These are phyloP conservation scores for Zapornia atra DNA, from an alignment of 2,113 vertebrate species.

Conservation along the genomic window DNA sequence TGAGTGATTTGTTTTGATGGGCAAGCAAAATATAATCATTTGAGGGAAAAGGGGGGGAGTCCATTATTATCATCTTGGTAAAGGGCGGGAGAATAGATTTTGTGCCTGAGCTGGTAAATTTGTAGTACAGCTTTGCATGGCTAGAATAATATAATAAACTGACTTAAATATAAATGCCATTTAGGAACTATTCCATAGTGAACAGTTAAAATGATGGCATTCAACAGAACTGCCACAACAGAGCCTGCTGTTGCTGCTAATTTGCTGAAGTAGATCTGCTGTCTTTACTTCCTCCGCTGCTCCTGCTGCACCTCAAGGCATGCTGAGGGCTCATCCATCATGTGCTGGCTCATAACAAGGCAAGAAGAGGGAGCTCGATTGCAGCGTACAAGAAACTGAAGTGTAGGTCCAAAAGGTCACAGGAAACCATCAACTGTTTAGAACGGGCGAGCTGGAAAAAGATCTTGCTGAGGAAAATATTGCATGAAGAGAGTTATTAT, in stretches of 20 bases:
- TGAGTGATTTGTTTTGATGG: slow-evolving; percentile 41
- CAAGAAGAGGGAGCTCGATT: not conserved
- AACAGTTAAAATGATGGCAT: slow-evolving; percentile 37
- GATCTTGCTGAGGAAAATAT: not conserved
- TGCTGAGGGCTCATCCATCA: slow-evolving; percentile 39
- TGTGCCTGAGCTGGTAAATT: slow-evolving; percentile 36
- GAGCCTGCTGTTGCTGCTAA: slow-evolving; percentile 26
- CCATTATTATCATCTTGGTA: slow-evolving; percentile 7
- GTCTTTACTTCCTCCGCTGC: not conserved
- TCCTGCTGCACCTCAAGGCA: slow-evolving; percentile 28
- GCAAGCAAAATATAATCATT: slow-evolving; percentile 31
- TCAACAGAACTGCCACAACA: slow-evolving; percentile 37
- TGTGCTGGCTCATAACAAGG: not conserved
- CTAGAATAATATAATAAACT: slow-evolving; percentile 32
- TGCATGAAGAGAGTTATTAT: not conserved
- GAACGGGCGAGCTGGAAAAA: not conserved
- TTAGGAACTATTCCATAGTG: slow-evolving; percentile 25
- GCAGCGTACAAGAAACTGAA: not conserved
- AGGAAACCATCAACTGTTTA: slow-evolving; percentile 10
- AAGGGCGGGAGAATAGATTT: slow-evolving; percentile 16
- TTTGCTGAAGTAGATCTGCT: slow-evolving; percentile 42
- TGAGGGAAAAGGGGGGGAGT: not conserved
- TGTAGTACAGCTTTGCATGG: slow-evolving; percentile 6
- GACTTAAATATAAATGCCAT: slow-evolving; percentile 28
- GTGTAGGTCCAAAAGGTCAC: not conserved